Evolutionary conservation across 2,888 invertebrate genomes (phyloP), one percentile per base, ranked within the genome.

Genomic region (Pogonocherus hispidulus): DNA sequence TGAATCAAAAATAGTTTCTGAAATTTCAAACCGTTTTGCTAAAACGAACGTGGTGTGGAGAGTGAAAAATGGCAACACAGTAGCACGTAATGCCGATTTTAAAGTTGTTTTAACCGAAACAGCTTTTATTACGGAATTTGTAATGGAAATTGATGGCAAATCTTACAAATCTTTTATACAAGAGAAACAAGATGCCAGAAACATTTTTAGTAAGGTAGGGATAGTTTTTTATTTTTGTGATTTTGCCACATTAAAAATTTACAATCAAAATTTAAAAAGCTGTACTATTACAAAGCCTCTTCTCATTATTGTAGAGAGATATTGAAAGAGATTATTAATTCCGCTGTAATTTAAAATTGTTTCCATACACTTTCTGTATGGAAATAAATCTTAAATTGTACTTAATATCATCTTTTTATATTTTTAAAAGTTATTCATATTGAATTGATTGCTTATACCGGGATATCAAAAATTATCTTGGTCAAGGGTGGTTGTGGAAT

Each of bases 91-190:
- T 81, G 89, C 90, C 2, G 86, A 87, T 51, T 92, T 92, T 84
- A 87, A 89, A 55, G 88, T 92, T 3, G 87, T 92, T 14, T 82
- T 92, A 52, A 92, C 93, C 0, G 91, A 92, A 69, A 89, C 90
- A 0, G 92, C 92, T 0, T 92, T 91, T 81, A 91, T 92, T 75
- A 90, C 91, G 41, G 90, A 89, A 62, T 92, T 92, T 79, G 83
- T 89, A 32, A 91, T 92, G 92, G 90, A 89, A 65, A 85, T 91
- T 11, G 88, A 87, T 63, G 90, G 89, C n/a, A 90, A 89, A 80
- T 85, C 88, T 1, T 91, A 91, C 81, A 88, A 89, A 74, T 91
- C 91, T 0, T 90, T 90, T 76, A 89, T 91, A 0, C 88, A 90
- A 79, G 90, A 89, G 79, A 90, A 91, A 78, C 88, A 89, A 77